Evolutionary conservation across 2,888 invertebrate genomes (phyloP).

Genomic region (Terebella lapidaria): DNA sequence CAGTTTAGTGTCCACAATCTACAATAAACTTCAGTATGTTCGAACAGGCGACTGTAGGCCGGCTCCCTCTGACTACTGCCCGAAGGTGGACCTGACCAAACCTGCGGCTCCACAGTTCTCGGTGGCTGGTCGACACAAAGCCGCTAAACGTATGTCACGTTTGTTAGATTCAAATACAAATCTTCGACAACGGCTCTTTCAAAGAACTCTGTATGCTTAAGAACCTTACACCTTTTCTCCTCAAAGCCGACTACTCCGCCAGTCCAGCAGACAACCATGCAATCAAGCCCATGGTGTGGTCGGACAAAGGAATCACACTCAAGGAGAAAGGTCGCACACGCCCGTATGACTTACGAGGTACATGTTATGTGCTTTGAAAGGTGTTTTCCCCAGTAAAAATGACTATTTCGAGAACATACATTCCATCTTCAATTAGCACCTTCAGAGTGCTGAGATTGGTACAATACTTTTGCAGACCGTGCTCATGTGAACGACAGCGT

Average conservation of each 20-base stretch:
- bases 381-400: no score
- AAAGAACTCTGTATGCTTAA: no score
- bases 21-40: no score
- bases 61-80: slow-evolving; percentile 31
- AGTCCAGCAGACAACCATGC: slow-evolving; percentile 31
- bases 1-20: no score
- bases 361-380: no score
- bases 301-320: slow-evolving; percentile 23
- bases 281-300: slow-evolving; percentile 25
- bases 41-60: slow-evolving; percentile 17
- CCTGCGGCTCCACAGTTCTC: slow-evolving; percentile 30
- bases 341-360: slow-evolving; percentile 22
- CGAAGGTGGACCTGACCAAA: slow-evolving; percentile 26
- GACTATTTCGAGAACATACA: no score
- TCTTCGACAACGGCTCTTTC: no score
- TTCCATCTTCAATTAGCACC: no score
- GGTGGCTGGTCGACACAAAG: slow-evolving; percentile 24
- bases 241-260: slow-evolving; percentile 11
- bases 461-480: no score
- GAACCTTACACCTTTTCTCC: background rate
- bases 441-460: no score
- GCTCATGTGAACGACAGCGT: slow-evolving; percentile 14
- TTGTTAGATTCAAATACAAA: no score
- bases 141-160: background rate
- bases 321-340: slow-evolving; percentile 28